Percentiles rank a stretch among this genome's conserved stretches.
These are phyloP conservation scores for Eretmochelys imbricata DNA, from an alignment of 2,113 vertebrate species.

Conservation along the genomic window DNA sequence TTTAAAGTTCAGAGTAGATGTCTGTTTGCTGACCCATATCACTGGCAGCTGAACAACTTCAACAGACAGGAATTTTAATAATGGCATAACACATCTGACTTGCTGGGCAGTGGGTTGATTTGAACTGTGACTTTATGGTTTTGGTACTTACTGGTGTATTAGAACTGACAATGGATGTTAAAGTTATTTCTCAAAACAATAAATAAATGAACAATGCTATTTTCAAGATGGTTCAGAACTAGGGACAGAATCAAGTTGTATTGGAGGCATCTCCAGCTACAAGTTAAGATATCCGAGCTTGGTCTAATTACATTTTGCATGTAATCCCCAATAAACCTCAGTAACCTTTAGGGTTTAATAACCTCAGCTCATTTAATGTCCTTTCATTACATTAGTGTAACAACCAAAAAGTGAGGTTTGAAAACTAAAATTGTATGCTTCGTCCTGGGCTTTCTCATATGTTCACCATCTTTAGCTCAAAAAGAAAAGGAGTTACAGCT, in stretches of 20 bases:
- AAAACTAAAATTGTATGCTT: slow-evolving; percentile 33
- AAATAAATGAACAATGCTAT: slow-evolving; percentile 42
- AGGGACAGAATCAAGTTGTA: slow-evolving; percentile 4
- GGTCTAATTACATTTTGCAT: slow-evolving; percentile 63
- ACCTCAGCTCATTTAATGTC: slow-evolving; percentile 48
- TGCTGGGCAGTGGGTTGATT: slow-evolving; percentile 63
- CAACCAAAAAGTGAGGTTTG: slow-evolving; percentile 7
- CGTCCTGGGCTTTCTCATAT: slow-evolving; percentile 36
- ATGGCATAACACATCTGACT: slow-evolving; percentile 41
- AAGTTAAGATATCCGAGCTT: slow-evolving; percentile 46
- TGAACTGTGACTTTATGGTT: slow-evolving; percentile 56
- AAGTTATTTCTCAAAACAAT: slow-evolving; percentile 72
- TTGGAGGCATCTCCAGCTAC: slow-evolving; percentile 30
- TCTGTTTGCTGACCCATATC: slow-evolving; percentile 36
- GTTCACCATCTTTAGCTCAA: slow-evolving; percentile 45
- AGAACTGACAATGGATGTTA: slow-evolving; percentile 58
- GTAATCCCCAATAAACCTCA: not conserved
- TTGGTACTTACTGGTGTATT: slow-evolving; percentile 58
- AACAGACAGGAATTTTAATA: slow-evolving; percentile 63
- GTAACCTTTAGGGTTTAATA: slow-evolving; percentile 61
- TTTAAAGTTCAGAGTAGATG: slow-evolving; percentile 16
- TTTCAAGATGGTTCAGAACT: slow-evolving; percentile 47
- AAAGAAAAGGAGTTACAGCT: too few relatives aligned
- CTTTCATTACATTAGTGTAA: slow-evolving; percentile 42
- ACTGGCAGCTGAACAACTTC: slow-evolving; percentile 22